Evolutionary conservation across 2,888 invertebrate genomes (phyloP), one percentile per base, ranked within the genome.

Genomic region (Odontothrips loti): DNA sequence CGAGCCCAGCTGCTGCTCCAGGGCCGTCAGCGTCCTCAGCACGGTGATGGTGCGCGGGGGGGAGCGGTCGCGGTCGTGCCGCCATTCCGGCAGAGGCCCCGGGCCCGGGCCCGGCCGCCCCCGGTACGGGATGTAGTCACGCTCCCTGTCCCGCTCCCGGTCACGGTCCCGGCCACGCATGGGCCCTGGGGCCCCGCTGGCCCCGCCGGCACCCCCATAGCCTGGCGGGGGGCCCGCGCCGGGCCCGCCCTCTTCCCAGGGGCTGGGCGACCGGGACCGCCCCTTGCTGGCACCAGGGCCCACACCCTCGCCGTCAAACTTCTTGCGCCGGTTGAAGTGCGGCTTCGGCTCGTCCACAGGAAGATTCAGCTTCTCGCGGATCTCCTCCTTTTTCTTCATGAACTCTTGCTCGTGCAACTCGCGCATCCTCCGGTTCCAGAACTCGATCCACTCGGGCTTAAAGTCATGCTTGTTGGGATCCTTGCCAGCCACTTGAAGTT

Each of bases 371-470:
- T 92, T 88, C 81, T 91, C 90, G 84, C 93, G 91, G 12, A 95
- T 89, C 83, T 94, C 94, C 81, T 90, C 90, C 83, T 94, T 92
- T 82, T 92, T 90, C 23, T 89, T 88, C 81, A 91, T 90, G 8
- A 95, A 85, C 84, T 95, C 93, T 20, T 91, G 91, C 47, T 91
- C 90, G 85, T 95, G 93, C 11, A 96, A 87, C 83, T 95, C 94
- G 81, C 93, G 91, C 92, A 95, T 94, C 17, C 94, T 90, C 82
- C 91, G 91, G 85, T 94, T 94, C 96, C 96, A 96, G 86, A 91
- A 95, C 80, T 91, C 88, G 81, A 95, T 95, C 96, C 96, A 96
- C 85, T 96, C 96, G 0, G 95, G 94, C 84, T 95, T 95, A 86
- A 95, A 96, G 86, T 96, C 95, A 86, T 95, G 92, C 83, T 92